phyloP scores from a whole-genome alignment of 2,888 invertebrate species.

The Archaeoteleia sp. region DNA sequence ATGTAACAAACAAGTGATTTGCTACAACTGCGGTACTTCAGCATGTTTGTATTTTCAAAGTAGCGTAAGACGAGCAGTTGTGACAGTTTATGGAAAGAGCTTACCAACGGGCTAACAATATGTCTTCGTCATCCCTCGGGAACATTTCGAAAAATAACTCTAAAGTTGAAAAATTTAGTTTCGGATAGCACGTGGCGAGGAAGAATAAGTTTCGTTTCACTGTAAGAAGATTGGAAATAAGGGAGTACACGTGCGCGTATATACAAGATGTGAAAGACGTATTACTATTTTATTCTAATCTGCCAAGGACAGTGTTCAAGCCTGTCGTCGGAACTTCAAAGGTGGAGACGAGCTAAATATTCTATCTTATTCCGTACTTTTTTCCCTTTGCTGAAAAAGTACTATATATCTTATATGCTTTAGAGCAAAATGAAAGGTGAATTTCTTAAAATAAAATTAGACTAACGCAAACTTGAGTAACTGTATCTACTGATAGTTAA shows the following conservation, averaged over 20 bases:
- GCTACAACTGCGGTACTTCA: too few species aligned
- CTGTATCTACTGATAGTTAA: too few species aligned
- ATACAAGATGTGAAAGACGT: constrained; percentile 4
- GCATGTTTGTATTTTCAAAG: too few species aligned
- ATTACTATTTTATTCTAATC: constrained; percentile 7
- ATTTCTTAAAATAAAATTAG: too few species aligned
- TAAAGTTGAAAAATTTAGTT: constrained; percentile 45
- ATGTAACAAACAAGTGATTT: too few species aligned
- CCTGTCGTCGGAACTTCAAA: constrained; percentile 8
- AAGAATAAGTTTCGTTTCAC: constrained; percentile 29
- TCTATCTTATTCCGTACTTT: neutral
- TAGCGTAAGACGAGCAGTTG: neutral
- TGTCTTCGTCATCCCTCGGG: constrained; percentile 47
- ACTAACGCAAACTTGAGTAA: too few species aligned
- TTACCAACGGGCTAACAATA: constrained; percentile 20
- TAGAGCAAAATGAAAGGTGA: too few species aligned
- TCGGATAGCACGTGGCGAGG: constrained; percentile 29
- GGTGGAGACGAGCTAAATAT: constrained; percentile 1
- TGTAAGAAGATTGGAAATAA: constrained; percentile 33
- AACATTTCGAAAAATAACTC: constrained; percentile 38
- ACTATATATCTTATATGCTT: too few species aligned
- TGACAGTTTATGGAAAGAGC: constrained; percentile 24
- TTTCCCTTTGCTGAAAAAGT: too few species aligned
- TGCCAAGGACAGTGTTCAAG: neutral
- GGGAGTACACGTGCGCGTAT: constrained; percentile 15